Conservation (phyloP, 2,113 vertebrate species). For the Dinomys branickii region DNA sequence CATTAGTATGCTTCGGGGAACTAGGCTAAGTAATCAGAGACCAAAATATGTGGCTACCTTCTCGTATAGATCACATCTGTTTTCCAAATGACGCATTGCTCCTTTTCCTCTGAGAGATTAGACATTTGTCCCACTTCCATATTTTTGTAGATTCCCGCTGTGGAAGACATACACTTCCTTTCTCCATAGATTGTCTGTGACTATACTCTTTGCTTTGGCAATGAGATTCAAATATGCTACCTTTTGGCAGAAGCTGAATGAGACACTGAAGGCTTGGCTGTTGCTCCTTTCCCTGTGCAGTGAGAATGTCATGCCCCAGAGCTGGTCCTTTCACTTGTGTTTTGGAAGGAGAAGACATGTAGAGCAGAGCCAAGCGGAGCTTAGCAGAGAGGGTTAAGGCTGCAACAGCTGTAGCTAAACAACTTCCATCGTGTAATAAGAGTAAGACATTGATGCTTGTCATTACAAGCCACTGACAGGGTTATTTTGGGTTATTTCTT, state of each 20-base stretch:
- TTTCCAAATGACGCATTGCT: neutral
- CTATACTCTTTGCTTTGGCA: neutral
- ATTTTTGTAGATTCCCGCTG: neutral
- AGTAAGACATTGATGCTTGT: neutral
- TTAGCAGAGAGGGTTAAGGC: neutral
- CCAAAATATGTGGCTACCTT: neutral
- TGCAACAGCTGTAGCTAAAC: too few relatives aligned
- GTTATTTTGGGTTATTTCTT: neutral
- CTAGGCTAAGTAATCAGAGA: neutral
- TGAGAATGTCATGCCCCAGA: neutral
- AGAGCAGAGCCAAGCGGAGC: neutral
- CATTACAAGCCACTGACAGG: neutral
- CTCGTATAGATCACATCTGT: neutral
- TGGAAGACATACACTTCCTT: neutral
- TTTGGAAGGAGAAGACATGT: neutral
- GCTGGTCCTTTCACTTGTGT: neutral
- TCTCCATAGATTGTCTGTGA: neutral
- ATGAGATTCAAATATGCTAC: conserved; percentile 19
- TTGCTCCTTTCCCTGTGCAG: neutral
- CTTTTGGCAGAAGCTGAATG: conserved; percentile 40
- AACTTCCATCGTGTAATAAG: neutral
- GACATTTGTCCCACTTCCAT: neutral
- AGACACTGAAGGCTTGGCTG: neutral
- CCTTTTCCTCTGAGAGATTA: neutral
- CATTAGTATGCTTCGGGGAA: neutral